phyloP scores from a whole-genome alignment of 53 echinoderm and acorn worm genomes.

The Glandiceps talaboti region DNA sequence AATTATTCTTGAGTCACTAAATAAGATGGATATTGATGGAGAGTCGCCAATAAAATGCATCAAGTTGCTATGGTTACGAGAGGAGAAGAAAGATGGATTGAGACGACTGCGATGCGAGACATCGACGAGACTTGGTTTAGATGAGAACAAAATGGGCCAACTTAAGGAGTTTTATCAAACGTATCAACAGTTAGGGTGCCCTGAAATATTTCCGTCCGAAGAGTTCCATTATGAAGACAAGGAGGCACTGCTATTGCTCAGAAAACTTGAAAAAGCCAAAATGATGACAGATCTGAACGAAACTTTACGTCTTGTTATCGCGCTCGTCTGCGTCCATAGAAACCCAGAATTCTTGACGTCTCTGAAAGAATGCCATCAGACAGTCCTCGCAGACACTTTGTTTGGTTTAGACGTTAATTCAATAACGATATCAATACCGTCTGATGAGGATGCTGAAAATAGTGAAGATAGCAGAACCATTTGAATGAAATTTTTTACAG shows the following conservation, averaged over 20 bases:
- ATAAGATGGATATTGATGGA: not conserved
- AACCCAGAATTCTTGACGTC: not conserved
- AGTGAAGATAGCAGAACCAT: too few relatives aligned
- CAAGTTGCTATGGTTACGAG: not conserved
- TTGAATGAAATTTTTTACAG: too few relatives aligned
- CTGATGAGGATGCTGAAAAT: too few relatives aligned
- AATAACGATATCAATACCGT: too few relatives aligned
- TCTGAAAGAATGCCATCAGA: not conserved
- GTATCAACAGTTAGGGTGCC: not conserved
- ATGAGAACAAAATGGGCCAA: not conserved
- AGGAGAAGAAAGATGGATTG: not conserved
- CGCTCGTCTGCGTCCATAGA: not conserved
- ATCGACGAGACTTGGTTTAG: not conserved
- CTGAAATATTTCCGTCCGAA: not conserved
- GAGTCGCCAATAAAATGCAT: not conserved
- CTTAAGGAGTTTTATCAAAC: not conserved
- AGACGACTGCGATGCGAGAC: not conserved
- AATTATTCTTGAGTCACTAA: not conserved
- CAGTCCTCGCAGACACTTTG: not conserved
- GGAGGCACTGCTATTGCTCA: not conserved
- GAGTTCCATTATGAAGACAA: not conserved
- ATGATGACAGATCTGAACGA: not conserved
- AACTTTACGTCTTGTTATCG: not conserved
- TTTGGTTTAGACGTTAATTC: not conserved
- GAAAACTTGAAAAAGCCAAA: not conserved